Percentiles rank a stretch among this genome's conserved stretches.
Conservation (phyloP, 35 echinoderm and acorn worm genomes). For the Apostichopus californicus region DNA sequence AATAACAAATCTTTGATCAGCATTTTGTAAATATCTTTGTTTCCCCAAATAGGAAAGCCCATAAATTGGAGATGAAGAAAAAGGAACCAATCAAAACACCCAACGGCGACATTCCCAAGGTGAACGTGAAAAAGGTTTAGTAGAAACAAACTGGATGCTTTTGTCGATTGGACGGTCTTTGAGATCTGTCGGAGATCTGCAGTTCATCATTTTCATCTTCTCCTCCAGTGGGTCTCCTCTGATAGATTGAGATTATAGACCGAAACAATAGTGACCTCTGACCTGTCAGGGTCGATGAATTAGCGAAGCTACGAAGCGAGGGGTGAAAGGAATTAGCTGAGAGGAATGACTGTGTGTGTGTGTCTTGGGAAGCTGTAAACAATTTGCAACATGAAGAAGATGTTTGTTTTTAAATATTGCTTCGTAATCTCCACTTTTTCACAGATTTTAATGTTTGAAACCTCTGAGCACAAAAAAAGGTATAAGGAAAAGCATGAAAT, state of each 20-base stretch:
- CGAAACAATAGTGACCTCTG: not conserved
- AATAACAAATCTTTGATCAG: too few species aligned
- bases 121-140: conserved; percentile 28
- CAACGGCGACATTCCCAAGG: conserved; percentile 47
- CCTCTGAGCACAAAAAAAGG: not conserved
- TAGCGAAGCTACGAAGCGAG: not conserved
- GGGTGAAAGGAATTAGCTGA: not conserved
- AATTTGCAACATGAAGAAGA: too few species aligned
- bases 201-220: not conserved
- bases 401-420: too few species aligned
- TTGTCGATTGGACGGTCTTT: too few species aligned
- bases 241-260: not conserved
- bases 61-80: not conserved
- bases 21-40: too few species aligned
- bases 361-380: not conserved
- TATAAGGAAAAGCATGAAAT: not conserved
- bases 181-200: too few species aligned
- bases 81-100: conserved; percentile 33
- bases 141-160: not conserved
- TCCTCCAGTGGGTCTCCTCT: not conserved
- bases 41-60: conserved; percentile 10
- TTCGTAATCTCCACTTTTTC: too few species aligned
- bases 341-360: not conserved
- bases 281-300: not conserved
- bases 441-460: not conserved